Evolutionary conservation across 2,888 invertebrate genomes (phyloP).

Genomic region (Drepana falcataria): DNA sequence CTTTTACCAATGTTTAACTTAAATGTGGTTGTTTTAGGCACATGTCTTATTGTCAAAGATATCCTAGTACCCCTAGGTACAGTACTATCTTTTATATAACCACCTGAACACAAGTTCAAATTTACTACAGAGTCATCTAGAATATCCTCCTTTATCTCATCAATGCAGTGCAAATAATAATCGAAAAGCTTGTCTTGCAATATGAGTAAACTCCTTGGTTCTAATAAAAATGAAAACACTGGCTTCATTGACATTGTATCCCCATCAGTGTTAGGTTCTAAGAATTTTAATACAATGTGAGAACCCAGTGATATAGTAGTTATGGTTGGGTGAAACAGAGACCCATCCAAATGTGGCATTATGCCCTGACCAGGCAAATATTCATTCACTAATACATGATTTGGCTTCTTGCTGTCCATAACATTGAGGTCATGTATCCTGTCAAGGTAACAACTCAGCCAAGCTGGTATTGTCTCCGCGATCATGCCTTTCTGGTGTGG

Average conservation of each 20-base stretch:
- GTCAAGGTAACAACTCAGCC: constrained; percentile 86
- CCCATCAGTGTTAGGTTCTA: constrained; percentile 67
- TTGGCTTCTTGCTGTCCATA: constrained; percentile 87
- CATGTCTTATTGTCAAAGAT: constrained; percentile 95
- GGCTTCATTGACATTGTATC: constrained; percentile 44
- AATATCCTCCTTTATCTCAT: constrained; percentile 82
- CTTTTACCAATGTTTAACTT: constrained; percentile 81
- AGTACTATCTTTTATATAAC: constrained; percentile 74
- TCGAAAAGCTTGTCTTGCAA: constrained; percentile 90
- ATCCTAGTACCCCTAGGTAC: constrained; percentile 84
- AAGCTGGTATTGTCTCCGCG: constrained; percentile 90
- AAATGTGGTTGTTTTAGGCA: constrained; percentile 90
- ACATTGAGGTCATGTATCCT: constrained; percentile 83
- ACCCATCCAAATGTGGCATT: constrained; percentile 98
- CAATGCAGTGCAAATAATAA: constrained; percentile 91
- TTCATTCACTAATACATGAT: constrained; percentile 97
- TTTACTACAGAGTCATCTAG: constrained; percentile 81
- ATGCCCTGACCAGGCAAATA: constrained; percentile 96
- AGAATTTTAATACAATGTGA: constrained; percentile 93
- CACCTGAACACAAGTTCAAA: constrained; percentile 79
- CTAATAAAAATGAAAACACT: constrained; percentile 87
- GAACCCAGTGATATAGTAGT: constrained; percentile 95
- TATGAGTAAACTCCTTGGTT: constrained; percentile 92
- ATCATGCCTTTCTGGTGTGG: constrained; percentile 97
- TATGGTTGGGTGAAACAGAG: constrained; percentile 94